Evolutionary conservation across 2,797 vertebrate species (phyloP), one percentile per base, ranked within the genome.

Genomic region (Crax fasciolata): DNA sequence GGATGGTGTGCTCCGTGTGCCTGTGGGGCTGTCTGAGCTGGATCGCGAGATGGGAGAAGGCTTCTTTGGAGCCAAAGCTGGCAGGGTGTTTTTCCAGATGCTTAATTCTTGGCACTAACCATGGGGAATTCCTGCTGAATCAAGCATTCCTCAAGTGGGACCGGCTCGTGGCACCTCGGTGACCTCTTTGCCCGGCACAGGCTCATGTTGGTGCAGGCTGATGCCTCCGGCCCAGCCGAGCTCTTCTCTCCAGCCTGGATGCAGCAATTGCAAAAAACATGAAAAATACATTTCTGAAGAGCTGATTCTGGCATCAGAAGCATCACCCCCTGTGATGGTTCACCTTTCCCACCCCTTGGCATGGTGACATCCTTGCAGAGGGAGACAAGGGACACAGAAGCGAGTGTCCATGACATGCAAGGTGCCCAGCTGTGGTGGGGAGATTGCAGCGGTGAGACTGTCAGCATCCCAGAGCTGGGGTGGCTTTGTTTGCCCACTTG

Each of bases 1-100:
- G 18, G 38, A 6, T 3, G 2, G 55, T 3, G 23, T 2, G 39
- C 49, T 35, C 24, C 9, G 57, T 57, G 77, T 0, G 2, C 48
- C 0, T 2, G 21, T 20, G 41, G 46, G 15, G 10, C 39, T 52
- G 61, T 27, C 44, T 46, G 35, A 0, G 0, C 4, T n/a, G 58
- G 6, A 1, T 71, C 43, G 5, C 21, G 19, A 23, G 23, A 58
- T 3, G 57, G 1, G 6, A 39, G 62, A 58, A 86, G 63, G 6
- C 5, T 14, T 16, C 59, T 79, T 14, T 59, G 6, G 44, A 91
- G 25, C 24, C 8, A 17, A 48, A 84, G 21, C 3, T 55, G 76
- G 28, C 20, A 0, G 11, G 0, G 0, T 80, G n/a, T 44, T 71
- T 65, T 23, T 51, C 49, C 1, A 0, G 27, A 23, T 49, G 44